Evolutionary conservation across 2,888 invertebrate genomes (phyloP).

Genomic region (Melanargia galathea): DNA sequence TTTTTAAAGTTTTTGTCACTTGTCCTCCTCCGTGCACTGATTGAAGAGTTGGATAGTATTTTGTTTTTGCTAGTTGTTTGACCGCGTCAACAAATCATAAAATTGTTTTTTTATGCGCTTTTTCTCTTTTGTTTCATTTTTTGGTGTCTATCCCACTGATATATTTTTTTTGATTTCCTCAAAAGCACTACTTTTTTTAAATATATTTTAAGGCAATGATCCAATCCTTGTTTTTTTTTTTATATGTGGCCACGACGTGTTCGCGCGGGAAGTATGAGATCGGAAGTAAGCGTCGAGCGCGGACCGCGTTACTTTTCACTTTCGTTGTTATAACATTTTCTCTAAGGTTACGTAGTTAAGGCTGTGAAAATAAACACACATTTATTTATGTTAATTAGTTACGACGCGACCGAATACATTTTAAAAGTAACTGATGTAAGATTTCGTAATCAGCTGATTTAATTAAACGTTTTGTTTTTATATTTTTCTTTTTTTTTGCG

Average conservation of each 20-base stretch:
- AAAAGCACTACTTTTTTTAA: conserved; percentile 32
- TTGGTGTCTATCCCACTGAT: not conserved
- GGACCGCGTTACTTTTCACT: conserved; percentile 69
- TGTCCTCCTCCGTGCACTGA: too few relatives aligned
- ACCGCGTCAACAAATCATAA: too few relatives aligned
- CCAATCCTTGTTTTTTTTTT: conserved; percentile 45
- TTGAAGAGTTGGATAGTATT: not conserved
- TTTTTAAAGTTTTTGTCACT: not conserved
- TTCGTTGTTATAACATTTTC: conserved; percentile 55
- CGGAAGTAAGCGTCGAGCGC: conserved; percentile 67
- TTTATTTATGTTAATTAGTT: conserved; percentile 37
- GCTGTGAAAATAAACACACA: conserved; percentile 36
- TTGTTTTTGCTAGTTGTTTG: not conserved
- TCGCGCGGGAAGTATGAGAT: conserved; percentile 60
- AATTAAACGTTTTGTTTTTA: not conserved
- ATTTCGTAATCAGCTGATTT: conserved; percentile 25
- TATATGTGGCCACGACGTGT: conserved; percentile 54
- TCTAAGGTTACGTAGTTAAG: conserved; percentile 39
- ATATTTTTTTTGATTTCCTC: not conserved
- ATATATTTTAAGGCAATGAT: conserved; percentile 4
- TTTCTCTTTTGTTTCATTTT: not conserved
- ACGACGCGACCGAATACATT: conserved; percentile 26
- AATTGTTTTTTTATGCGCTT: too few relatives aligned
- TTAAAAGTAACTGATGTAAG: conserved; percentile 23
- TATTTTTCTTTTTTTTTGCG: conserved; percentile 2